Percentiles rank a stretch among this genome's conserved stretches.
Evolutionary conservation across 2,797 vertebrate species (phyloP).

Genomic region (Eulemur mongoz): DNA sequence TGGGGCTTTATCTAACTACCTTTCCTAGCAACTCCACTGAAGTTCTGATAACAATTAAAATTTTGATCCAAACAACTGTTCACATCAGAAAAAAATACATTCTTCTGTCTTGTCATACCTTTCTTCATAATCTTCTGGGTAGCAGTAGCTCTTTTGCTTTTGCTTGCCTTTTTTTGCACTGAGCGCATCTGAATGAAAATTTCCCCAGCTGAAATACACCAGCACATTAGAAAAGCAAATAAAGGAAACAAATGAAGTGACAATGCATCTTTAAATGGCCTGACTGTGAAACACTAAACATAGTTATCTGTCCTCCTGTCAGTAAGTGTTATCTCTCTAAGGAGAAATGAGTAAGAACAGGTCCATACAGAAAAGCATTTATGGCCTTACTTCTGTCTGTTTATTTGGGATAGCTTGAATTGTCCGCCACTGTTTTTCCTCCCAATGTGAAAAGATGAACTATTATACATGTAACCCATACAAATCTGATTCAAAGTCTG

Average conservation of each 20-base stretch:
- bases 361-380: constrained; percentile 63
- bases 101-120: constrained; percentile 53
- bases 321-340: constrained; percentile 76
- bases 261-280: constrained; percentile 81
- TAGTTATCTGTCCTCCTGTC: constrained; percentile 80
- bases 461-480: constrained; percentile 70
- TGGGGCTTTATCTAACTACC: constrained; percentile 77
- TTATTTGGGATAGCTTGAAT: constrained; percentile 77
- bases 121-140: constrained; percentile 57
- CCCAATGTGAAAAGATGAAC: constrained; percentile 78
- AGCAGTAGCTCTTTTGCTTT: background rate
- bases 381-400: constrained; percentile 78
- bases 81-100: constrained; percentile 62
- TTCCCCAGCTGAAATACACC: constrained; percentile 72
- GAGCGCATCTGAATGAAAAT: constrained; percentile 71
- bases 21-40: constrained; percentile 73
- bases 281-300: constrained; percentile 77
- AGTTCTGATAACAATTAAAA: constrained; percentile 78
- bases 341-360: constrained; percentile 79
- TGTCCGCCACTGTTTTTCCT: constrained; percentile 65
- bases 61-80: constrained; percentile 79
- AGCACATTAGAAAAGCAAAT: constrained; percentile 70
- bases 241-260: constrained; percentile 79
- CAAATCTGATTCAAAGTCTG: constrained; percentile 78
- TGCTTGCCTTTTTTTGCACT: constrained; percentile 4